Evolutionary conservation across 2,113 vertebrate genomes (phyloP).

Genomic region (Spea bombifrons): DNA sequence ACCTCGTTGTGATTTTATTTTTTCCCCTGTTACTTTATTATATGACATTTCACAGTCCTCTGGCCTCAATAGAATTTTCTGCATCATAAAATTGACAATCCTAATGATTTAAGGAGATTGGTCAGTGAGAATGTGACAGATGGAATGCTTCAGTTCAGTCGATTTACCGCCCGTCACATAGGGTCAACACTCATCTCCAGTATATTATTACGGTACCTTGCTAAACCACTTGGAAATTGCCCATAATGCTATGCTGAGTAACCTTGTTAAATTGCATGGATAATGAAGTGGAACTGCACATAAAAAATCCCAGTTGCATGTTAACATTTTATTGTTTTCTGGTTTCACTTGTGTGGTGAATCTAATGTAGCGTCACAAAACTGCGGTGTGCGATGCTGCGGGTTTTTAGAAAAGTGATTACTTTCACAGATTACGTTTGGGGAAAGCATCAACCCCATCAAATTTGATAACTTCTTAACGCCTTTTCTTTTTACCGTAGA

Average conservation of each 20-base stretch:
- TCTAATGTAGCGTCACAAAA: constrained; percentile 57
- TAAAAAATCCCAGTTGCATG: constrained; percentile 55
- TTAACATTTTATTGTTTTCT: constrained; percentile 57
- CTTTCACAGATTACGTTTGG: constrained; percentile 10
- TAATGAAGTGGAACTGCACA: constrained; percentile 63
- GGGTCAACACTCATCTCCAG: constrained; percentile 69
- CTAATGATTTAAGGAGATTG: constrained; percentile 62
- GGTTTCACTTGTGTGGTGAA: constrained; percentile 52
- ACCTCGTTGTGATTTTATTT: constrained; percentile 66
- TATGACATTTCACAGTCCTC: constrained; percentile 68
- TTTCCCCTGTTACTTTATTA: constrained; percentile 61
- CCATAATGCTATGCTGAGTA: constrained; percentile 51
- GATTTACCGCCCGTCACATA: constrained; percentile 68
- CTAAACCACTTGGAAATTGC: constrained; percentile 64
- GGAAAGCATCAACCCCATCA: constrained; percentile 46
- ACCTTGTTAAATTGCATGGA: constrained; percentile 58
- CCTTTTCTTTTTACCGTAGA: constrained; percentile 56
- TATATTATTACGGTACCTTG: constrained; percentile 65
- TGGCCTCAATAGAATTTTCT: constrained; percentile 60
- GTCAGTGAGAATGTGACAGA: constrained; percentile 60
- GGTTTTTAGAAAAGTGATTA: constrained; percentile 45
- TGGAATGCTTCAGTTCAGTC: constrained; percentile 63
- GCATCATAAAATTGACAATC: constrained; percentile 66
- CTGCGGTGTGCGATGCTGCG: constrained; percentile 51
- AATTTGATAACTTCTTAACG: constrained; percentile 54